Conservation (phyloP, 2,113 vertebrate genomes). For the Phyllostomus discolor region DNA sequence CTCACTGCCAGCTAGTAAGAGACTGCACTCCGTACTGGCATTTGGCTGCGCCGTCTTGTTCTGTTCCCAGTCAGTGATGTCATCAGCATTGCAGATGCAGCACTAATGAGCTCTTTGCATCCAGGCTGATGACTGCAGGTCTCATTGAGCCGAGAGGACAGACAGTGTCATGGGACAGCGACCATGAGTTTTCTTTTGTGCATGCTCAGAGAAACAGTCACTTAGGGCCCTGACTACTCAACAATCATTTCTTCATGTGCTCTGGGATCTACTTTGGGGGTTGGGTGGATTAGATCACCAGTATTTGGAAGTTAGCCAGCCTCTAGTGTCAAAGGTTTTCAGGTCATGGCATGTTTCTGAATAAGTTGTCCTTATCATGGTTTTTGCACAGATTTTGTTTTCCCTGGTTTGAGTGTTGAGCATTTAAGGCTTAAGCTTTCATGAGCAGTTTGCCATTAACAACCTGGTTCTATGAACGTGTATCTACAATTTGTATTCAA, state of each 20-base stretch:
- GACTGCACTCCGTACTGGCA: not conserved
- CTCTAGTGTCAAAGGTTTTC: not conserved
- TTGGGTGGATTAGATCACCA: not conserved
- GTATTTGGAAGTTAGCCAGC: not conserved
- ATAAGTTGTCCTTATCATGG: not conserved
- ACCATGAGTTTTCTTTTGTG: not conserved
- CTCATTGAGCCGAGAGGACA: not conserved
- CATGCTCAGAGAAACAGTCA: not conserved
- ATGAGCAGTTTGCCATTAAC: not conserved
- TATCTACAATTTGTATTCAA: not conserved
- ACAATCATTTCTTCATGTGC: not conserved
- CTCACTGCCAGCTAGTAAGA: not conserved
- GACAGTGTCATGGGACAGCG: accelerated
- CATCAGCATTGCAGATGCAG: not conserved
- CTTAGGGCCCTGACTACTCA: not conserved
- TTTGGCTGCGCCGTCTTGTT: not conserved
- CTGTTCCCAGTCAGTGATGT: not conserved
- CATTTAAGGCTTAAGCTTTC: not conserved
- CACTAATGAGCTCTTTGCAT: not conserved
- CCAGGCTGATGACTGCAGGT: not conserved
- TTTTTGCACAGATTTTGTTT: not conserved
- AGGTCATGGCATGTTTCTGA: not conserved
- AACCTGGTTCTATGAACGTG: not conserved
- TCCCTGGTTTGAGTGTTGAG: not conserved
- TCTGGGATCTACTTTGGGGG: not conserved